Conservation (phyloP, 2,113 vertebrate genomes). For the Rhinoderma darwinii region DNA sequence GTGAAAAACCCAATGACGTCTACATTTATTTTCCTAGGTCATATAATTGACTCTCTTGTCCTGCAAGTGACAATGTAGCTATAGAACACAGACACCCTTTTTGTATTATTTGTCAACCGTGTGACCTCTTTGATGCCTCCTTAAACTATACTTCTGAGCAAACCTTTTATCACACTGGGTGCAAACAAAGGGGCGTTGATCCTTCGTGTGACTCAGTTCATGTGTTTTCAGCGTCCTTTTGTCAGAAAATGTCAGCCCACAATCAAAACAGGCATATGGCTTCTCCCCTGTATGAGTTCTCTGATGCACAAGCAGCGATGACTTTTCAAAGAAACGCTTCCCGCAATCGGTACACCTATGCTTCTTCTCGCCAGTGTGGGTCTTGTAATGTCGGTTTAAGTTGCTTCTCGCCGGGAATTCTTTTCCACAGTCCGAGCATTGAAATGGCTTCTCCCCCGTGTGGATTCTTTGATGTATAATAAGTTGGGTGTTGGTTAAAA, state of each 20-base stretch:
- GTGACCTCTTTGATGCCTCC: neutral
- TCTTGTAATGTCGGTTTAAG: slow-evolving; percentile 1
- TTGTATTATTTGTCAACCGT: neutral
- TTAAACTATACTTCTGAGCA: neutral
- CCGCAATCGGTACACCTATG: slow-evolving; percentile 58
- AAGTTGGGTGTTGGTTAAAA: slow-evolving; percentile 45
- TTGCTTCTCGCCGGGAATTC: slow-evolving; percentile 23
- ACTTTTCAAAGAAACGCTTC: slow-evolving; percentile 61
- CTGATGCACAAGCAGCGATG: slow-evolving; percentile 65
- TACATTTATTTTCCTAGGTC: too few species aligned
- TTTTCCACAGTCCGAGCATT: slow-evolving; percentile 64
- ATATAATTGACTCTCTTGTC: neutral
- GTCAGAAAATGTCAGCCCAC: slow-evolving; percentile 16
- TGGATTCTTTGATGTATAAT: slow-evolving; percentile 63
- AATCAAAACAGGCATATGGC: slow-evolving; percentile 56
- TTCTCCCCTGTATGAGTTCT: too few species aligned
- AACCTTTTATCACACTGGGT: neutral
- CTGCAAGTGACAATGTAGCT: neutral
- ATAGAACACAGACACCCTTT: neutral
- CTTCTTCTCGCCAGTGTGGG: slow-evolving; percentile 59
- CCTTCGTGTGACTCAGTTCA: slow-evolving; percentile 36
- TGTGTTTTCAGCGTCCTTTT: slow-evolving; percentile 32
- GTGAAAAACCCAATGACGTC: too few species aligned
- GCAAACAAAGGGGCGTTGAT: neutral
- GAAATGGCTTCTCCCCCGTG: slow-evolving; percentile 65